A percentile compares a stretch with the other conserved stretches of the same genome.
phyloP scores from a whole-genome alignment of 2,797 vertebrate species.

The Oophaga sylvatica region DNA sequence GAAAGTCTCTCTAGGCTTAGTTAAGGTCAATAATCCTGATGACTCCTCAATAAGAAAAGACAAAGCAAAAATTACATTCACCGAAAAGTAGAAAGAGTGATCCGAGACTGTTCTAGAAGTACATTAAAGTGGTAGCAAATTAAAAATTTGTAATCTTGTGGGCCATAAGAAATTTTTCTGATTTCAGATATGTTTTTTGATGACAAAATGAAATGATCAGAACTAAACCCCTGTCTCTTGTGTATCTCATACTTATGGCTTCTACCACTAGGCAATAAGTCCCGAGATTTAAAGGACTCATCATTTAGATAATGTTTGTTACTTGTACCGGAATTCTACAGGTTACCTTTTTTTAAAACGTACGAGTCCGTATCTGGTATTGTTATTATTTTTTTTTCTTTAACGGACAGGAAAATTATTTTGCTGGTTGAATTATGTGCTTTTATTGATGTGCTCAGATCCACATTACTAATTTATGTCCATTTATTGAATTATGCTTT shows the following conservation, averaged over 20 bases:
- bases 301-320: constrained; percentile 6
- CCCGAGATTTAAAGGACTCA: background rate
- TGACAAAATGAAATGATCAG: no score
- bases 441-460: constrained; percentile 31
- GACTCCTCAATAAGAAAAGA: background rate
- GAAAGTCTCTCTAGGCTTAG: background rate
- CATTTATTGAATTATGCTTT: constrained; percentile 37
- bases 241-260: background rate
- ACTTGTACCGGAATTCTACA: constrained; percentile 2
- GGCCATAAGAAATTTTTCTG: no score
- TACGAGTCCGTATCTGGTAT: background rate
- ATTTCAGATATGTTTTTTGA: no score
- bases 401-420: constrained; percentile 25
- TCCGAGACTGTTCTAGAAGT: no score
- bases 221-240: background rate
- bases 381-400: background rate
- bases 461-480: constrained; percentile 37
- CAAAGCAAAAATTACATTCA: background rate
- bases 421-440: constrained; percentile 31
- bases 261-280: background rate
- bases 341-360: background rate
- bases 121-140: no score
- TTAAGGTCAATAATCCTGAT: background rate
- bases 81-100: background rate
- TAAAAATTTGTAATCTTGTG: no score